Evolutionary conservation across 2,113 vertebrate genomes (phyloP).

Genomic region (Planiliza haematocheilus): DNA sequence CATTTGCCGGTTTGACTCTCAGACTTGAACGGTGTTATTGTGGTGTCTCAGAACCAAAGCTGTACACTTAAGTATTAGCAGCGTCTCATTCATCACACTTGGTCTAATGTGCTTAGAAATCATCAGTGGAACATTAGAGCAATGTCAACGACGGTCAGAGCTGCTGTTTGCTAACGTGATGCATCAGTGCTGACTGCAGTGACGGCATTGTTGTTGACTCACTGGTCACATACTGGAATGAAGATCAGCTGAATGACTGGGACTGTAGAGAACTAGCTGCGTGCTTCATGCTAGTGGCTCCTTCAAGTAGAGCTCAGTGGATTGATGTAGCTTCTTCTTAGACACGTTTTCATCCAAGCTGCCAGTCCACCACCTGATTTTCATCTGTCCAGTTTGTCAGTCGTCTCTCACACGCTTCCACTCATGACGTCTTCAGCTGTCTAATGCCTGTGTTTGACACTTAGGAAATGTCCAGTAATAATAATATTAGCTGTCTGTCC

Average conservation of each 20-base stretch:
- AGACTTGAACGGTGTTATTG: background rate
- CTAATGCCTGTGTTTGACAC: conserved; percentile 27
- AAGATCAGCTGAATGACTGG: conserved; percentile 38
- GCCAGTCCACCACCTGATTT: conserved; percentile 30
- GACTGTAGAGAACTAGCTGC: conserved; percentile 10
- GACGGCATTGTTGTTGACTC: conserved; percentile 14
- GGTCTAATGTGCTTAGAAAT: conserved; percentile 34
- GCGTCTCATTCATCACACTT: conserved; percentile 44
- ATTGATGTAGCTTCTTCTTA: background rate
- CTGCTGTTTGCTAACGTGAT: background rate
- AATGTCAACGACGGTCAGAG: conserved; percentile 57
- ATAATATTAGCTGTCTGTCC: conserved; percentile 38
- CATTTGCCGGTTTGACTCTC: background rate
- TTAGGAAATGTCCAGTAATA: conserved; percentile 32
- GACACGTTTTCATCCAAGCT: conserved; percentile 34
- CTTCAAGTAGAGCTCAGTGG: background rate
- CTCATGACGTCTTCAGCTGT: conserved; percentile 37
- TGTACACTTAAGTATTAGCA: conserved; percentile 7
- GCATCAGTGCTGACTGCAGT: background rate
- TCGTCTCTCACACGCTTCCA: conserved; percentile 9
- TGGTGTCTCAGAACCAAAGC: conserved; percentile 1
- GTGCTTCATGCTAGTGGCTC: background rate
- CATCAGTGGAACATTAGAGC: conserved; percentile 35
- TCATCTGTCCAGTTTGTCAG: conserved; percentile 33
- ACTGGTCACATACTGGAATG: background rate